Base-by-base conservation (phyloP, 2,888 invertebrate genomes). In the Sipha maydis region DNA sequence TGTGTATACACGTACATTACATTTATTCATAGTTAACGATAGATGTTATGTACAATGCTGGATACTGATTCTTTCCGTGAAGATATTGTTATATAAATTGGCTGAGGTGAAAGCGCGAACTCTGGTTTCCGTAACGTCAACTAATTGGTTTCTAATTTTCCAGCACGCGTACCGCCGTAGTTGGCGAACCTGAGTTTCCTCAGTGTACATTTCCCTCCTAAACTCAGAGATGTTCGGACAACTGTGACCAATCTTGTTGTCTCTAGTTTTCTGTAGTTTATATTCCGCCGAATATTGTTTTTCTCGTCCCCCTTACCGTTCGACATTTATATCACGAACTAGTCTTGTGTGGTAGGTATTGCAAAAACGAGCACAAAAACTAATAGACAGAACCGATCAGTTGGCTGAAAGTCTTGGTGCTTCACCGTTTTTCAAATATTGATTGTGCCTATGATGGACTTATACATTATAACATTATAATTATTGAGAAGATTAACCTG, bases 171-270 rank as follows among this genome's bases (percentile, higher is more conserved):
- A 76, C 75, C 61, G 38, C 21, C 34, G 48, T 71, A 28, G 86
- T 86, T 86, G 86, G 86, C 86, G 86, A 80, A 71, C 78, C 86
- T 86, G 86, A 25, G 56, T 73, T 79, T 86, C 54, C 79, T 56
- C 56, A 28, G 56, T 8, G 21, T 71, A 38, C 9, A n/a, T 85
- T 85, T 78, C 85, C 85, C 85, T 78, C n/a, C n/a, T 38, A 25
- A 7, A 14, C 31, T 9, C 31, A 71, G 67, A 14, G 85, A 38
- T 67, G 17, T 69, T 71, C 71, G 38, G 48, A 69, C 77, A 19
- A 85, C 69, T 78, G 41, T 78, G 85, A 85, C 85, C 78, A 78
- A 78, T 78, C 31, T 67, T 28, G 38, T 69, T 9, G 25, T 67
- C 48, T 56, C n/a, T 34, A 34, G 28, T 61, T 25, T 25, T 25